These are phyloP conservation scores for Aspidiotus rigidus DNA, from an alignment of 2,888 invertebrate genomes.

Conservation along the genomic window DNA sequence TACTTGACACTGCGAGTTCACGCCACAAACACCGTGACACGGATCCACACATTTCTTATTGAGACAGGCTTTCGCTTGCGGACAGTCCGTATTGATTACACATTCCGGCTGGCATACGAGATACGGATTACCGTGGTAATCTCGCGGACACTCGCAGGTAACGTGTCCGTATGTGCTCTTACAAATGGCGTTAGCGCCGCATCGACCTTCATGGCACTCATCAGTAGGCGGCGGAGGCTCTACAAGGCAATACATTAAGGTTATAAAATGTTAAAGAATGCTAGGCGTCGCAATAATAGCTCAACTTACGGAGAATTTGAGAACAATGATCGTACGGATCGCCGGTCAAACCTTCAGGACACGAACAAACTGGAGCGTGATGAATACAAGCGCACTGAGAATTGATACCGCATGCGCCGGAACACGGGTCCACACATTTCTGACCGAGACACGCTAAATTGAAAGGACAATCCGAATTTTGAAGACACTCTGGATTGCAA, in stretches of 20 bases:
- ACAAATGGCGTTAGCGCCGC: slow-evolving; percentile 66
- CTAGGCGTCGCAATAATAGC: not conserved
- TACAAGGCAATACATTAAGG: slow-evolving; percentile 8
- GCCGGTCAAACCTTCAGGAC: slow-evolving; percentile 57
- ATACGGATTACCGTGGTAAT: slow-evolving; percentile 71
- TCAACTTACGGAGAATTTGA: slow-evolving; percentile 47
- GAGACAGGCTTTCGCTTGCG: slow-evolving; percentile 59
- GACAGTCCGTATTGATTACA: slow-evolving; percentile 70
- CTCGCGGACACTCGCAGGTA: slow-evolving; percentile 61
- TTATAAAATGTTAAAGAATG: not conserved
- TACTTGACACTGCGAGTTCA: slow-evolving; percentile 61
- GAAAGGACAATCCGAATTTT: slow-evolving; percentile 69
- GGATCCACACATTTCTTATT: slow-evolving; percentile 70
- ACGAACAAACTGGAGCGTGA: slow-evolving; percentile 64
- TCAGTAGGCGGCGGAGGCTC: slow-evolving; percentile 48
- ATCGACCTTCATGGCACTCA: slow-evolving; percentile 73
- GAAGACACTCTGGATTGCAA: slow-evolving; percentile 73
- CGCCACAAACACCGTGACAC: slow-evolving; percentile 65
- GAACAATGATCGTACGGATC: slow-evolving; percentile 71
- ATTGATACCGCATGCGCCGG: slow-evolving; percentile 67
- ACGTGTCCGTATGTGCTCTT: slow-evolving; percentile 66
- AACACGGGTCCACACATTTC: slow-evolving; percentile 67
- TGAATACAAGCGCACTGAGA: slow-evolving; percentile 60
- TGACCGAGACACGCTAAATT: slow-evolving; percentile 65
- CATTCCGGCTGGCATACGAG: slow-evolving; percentile 70